Evolutionary conservation across 2,888 invertebrate species (phyloP).

Genomic region (Luperina nickerlii): DNA sequence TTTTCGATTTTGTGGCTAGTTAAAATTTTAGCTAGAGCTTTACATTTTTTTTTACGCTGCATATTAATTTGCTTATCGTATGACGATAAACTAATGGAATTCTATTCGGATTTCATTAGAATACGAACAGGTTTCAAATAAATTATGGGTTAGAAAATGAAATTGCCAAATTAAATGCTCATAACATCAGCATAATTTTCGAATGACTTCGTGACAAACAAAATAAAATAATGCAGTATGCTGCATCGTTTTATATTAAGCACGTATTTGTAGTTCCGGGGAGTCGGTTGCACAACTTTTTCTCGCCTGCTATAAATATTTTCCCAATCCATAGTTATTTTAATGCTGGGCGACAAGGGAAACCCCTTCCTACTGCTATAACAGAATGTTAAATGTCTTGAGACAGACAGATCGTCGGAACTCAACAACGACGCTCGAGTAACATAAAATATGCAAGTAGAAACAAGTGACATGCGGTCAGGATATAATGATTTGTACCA

Average conservation of each 20-base stretch:
- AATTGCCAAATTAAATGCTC: conserved; percentile 65
- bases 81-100: conserved; percentile 72
- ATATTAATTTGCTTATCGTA: conserved; percentile 77
- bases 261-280: neutral
- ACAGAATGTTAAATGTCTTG: conserved; percentile 36
- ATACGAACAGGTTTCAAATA: conserved; percentile 72
- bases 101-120: conserved; percentile 75
- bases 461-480: conserved; percentile 19
- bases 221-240: conserved; percentile 40
- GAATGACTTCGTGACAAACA: conserved; percentile 62
- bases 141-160: conserved; percentile 72
- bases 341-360: neutral
- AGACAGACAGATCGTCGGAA: conserved; percentile 44
- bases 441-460: conserved; percentile 39
- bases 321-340: conserved; percentile 12
- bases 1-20: conserved; percentile 79
- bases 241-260: conserved; percentile 12
- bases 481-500: conserved; percentile 34
- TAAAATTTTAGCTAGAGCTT: conserved; percentile 73
- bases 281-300: conserved; percentile 9
- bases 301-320: neutral
- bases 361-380: conserved; percentile 5
- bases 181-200: conserved; percentile 64
- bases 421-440: conserved; percentile 11
- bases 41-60: conserved; percentile 68